A percentile compares a stretch with the other conserved stretches of the same genome.
These are phyloP conservation scores for Liasis olivaceus DNA, from an alignment of 2,797 vertebrate species.

Conservation along the genomic window DNA sequence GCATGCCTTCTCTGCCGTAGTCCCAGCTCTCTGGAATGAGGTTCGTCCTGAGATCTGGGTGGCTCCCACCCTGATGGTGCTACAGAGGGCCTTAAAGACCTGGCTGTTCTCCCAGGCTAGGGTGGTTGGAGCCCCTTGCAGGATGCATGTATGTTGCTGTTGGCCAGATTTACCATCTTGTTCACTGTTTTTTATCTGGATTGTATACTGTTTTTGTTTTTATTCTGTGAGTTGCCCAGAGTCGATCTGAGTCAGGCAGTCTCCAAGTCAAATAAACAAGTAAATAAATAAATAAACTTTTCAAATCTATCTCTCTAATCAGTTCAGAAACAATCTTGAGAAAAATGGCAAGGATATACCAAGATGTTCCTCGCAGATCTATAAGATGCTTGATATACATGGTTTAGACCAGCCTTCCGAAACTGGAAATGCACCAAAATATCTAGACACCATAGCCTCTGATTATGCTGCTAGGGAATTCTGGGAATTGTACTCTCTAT, in stretches of 20 bases:
- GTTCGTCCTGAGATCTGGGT: neutral
- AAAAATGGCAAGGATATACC: neutral
- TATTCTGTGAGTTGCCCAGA: neutral
- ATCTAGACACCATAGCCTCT: neutral
- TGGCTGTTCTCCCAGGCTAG: neutral
- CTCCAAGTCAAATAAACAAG: neutral
- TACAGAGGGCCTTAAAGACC: neutral
- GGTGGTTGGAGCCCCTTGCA: neutral
- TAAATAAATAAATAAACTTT: neutral
- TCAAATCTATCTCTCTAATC: neutral
- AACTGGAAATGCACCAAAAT: neutral
- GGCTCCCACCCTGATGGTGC: neutral
- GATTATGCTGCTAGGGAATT: neutral
- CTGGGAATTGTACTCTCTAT: neutral
- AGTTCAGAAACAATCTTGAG: neutral
- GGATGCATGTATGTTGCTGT: neutral
- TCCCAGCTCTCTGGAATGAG: neutral
- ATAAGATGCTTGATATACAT: neutral
- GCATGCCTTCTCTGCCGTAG: neutral
- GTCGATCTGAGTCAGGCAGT: neutral
- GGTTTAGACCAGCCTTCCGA: neutral
- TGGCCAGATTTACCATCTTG: neutral
- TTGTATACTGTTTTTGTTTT: neutral
- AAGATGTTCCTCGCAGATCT: neutral
- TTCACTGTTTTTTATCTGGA: neutral